These are phyloP conservation scores for Butastur rufipennis DNA, from an alignment of 2,113 vertebrate genomes.

Conservation along the genomic window DNA sequence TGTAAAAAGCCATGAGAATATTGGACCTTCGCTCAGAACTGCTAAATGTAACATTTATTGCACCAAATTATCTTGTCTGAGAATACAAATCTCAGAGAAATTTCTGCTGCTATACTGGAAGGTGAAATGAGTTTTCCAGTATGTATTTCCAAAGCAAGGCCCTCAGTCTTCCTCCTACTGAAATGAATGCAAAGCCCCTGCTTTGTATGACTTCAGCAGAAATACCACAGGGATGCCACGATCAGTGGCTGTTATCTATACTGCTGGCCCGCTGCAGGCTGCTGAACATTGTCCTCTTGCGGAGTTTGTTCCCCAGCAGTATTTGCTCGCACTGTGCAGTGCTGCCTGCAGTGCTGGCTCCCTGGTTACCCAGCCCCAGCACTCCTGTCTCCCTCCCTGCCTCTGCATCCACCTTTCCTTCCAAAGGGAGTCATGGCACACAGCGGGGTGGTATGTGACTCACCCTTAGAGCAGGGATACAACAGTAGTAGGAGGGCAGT, in stretches of 20 bases:
- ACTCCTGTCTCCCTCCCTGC: background rate
- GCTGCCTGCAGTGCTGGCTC: background rate
- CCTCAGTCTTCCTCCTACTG: too few species aligned
- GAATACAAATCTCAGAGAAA: background rate
- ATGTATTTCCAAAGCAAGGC: background rate
- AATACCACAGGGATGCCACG: accelerated
- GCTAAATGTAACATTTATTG: background rate
- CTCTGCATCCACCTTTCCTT: background rate
- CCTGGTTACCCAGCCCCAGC: accelerated
- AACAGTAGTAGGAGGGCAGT: accelerated
- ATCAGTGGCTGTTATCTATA: background rate
- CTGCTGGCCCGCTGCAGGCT: background rate
- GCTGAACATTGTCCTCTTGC: accelerated
- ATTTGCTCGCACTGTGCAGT: accelerated
- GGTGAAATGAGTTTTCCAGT: background rate
- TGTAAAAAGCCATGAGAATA: background rate
- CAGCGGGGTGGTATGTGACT: background rate
- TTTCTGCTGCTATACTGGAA: background rate
- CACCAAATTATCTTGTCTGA: background rate
- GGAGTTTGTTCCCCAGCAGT: background rate
- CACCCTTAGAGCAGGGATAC: background rate
- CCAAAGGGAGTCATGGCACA: background rate
- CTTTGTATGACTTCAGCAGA: background rate
- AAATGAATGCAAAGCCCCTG: background rate
- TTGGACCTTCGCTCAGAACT: background rate